Evolutionary conservation across 1,140 invertebrate genomes (phyloP).

Genomic region (Saccostrea echinata): DNA sequence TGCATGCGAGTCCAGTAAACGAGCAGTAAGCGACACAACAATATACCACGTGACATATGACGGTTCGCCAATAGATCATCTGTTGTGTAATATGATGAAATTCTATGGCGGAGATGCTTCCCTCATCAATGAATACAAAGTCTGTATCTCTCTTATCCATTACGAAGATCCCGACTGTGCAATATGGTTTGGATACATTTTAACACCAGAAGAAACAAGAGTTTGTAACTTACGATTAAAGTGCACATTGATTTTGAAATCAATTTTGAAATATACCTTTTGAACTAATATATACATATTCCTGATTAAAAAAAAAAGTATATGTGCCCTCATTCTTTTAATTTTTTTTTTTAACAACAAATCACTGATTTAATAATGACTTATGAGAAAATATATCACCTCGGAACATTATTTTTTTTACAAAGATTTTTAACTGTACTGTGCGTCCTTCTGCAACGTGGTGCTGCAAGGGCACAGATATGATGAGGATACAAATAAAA

Average conservation of each 20-base stretch:
- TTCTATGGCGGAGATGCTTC: neutral
- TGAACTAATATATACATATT: too few relatives aligned
- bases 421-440: neutral
- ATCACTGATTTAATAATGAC: too few relatives aligned
- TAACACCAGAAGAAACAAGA: neutral
- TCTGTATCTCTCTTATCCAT: neutral
- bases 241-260: too few relatives aligned
- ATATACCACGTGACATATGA: slow-evolving; percentile 4
- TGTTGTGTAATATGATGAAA: slow-evolving; percentile 17
- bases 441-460: neutral
- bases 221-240: neutral
- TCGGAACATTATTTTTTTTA: too few relatives aligned
- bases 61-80: neutral
- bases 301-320: too few relatives aligned
- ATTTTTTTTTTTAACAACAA: too few relatives aligned
- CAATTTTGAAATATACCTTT: too few relatives aligned
- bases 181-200: slow-evolving; percentile 3
- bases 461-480: neutral
- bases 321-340: too few relatives aligned
- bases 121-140: neutral
- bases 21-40: neutral
- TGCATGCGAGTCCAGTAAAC: neutral
- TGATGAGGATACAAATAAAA: slow-evolving; percentile 10
- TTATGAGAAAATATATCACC: too few relatives aligned
- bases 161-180: slow-evolving; percentile 14